Base-by-base conservation (phyloP, 64 coral and sea anemone species). In the Acropora yongei region DNA sequence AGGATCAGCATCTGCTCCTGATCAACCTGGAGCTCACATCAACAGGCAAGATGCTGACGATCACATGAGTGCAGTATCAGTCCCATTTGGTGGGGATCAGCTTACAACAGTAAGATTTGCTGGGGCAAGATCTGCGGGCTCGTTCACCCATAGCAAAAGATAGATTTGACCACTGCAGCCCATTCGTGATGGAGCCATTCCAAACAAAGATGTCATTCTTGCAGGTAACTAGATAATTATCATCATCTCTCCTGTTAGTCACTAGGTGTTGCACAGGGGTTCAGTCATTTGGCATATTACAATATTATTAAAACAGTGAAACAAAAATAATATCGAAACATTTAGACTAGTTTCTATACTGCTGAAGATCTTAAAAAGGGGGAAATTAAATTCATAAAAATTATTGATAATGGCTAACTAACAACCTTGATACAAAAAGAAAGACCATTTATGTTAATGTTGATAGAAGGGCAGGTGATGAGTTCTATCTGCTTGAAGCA, bases 81-180 rank as follows among this genome's bases (percentile, higher is more conserved):
- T 88, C 50, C 45, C 66, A 75, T 20, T 84, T 73, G 68, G 79
- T 30, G 89, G 78, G 44, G 89, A 91, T 49, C 89, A 91, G 80
- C 48, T 91, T 6, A 91, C 89, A 19, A 68, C 79, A 18, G 79
- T 91, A 39, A 39, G 79, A 18, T 91, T 91, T 91, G 89, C 76
- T 91, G 89, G 89, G 40, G 49, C 80, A 41, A 78, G 89, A 91
- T 73, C 79, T 91, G 13, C 9, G 89, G 57, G 43, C 3, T 14
- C 80, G 89, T 41, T 91, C 79, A 60, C 89, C 84, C 51, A 82
- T 47, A 41, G 78, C 89, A 91, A 91, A 91, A 16, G 89, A 91
- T 49, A 11, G 89, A 73, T 91, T 91, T 91, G 67, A 82, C 40
- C 89, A 84, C 67, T 91, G 89, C 16, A 83, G 68, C 51, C 80